These are phyloP conservation scores for Harpalus rufipes DNA, from an alignment of 2,888 invertebrate species.

Conservation along the genomic window DNA sequence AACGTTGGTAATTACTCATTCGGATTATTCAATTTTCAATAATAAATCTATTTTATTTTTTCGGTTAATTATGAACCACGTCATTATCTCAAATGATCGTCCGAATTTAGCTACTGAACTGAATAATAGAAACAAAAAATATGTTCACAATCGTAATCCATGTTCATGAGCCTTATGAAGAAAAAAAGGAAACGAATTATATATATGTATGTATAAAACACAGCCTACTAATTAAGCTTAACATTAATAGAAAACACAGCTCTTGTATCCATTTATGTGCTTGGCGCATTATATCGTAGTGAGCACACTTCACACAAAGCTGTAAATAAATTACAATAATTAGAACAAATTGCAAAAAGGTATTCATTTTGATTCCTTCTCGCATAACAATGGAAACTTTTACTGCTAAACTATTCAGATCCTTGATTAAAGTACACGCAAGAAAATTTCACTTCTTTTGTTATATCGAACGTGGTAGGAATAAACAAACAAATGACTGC, in stretches of 20 bases:
- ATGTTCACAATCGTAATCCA: too few species aligned
- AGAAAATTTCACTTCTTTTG: constrained; percentile 46
- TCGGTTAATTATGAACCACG: background rate
- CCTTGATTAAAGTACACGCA: constrained; percentile 30
- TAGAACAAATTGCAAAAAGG: background rate
- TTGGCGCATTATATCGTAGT: too few species aligned
- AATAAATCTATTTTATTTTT: background rate
- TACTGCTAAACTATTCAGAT: constrained; percentile 28
- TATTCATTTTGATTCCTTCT: background rate
- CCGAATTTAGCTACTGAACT: too few species aligned
- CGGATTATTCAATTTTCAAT: background rate
- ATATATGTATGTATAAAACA: too few species aligned
- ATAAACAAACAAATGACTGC: constrained; percentile 51
- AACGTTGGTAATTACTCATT: background rate
- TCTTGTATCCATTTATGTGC: too few species aligned
- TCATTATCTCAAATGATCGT: background rate
- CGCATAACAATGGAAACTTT: constrained; percentile 27
- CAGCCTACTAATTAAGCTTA: too few species aligned
- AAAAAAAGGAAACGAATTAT: too few species aligned
- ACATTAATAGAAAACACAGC: too few species aligned
- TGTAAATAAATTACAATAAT: constrained; percentile 1
- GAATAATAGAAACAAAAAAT: too few species aligned
- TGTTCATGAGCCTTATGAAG: too few species aligned
- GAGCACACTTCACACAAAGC: background rate
- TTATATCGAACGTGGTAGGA: constrained; percentile 14